A percentile compares a stretch with the other conserved stretches of the same genome.
phyloP scores from a whole-genome alignment of 2,113 vertebrate species.

The Corydoras sp. region DNA sequence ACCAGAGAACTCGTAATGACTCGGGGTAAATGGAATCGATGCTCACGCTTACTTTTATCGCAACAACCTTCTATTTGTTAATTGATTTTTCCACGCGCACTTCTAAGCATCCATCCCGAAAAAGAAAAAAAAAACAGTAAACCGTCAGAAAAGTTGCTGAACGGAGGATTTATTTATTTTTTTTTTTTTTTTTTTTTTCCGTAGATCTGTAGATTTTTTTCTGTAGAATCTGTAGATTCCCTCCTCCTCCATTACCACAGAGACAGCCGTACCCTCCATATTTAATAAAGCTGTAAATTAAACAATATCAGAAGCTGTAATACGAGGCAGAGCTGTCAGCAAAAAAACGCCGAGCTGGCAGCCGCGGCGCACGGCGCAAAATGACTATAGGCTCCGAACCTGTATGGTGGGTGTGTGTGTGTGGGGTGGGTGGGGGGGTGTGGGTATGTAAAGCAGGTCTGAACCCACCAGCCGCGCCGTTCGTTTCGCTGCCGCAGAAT shows the following conservation, averaged over 20 bases:
- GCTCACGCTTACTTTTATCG: slow-evolving; percentile 14
- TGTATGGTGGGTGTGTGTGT: no score
- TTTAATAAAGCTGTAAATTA: slow-evolving; percentile 19
- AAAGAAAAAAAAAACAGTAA: neutral
- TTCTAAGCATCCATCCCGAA: neutral
- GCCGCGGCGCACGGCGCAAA: neutral
- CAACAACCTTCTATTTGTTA: slow-evolving; percentile 4
- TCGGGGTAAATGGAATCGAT: slow-evolving; percentile 25
- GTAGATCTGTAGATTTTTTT: neutral
- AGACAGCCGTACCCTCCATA: neutral
- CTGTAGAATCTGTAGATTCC: neutral
- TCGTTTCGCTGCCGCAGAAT: slow-evolving; percentile 43
- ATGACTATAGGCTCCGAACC: neutral
- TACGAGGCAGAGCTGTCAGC: neutral
- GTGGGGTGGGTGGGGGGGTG: no score
- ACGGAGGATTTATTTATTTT: neutral
- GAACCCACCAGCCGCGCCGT: slow-evolving; percentile 7
- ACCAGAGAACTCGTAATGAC: neutral
- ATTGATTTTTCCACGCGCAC: slow-evolving; percentile 6
- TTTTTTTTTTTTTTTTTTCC: no score
- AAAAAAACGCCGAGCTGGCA: slow-evolving; percentile 17
- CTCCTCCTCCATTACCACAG: neutral
- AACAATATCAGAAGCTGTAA: slow-evolving; percentile 10
- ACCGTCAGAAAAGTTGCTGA: slow-evolving; percentile 16
- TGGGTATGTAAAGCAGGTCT: neutral